Evolutionary conservation across 1,140 invertebrate genomes (phyloP).

Genomic region (Drosophila lini): DNA sequence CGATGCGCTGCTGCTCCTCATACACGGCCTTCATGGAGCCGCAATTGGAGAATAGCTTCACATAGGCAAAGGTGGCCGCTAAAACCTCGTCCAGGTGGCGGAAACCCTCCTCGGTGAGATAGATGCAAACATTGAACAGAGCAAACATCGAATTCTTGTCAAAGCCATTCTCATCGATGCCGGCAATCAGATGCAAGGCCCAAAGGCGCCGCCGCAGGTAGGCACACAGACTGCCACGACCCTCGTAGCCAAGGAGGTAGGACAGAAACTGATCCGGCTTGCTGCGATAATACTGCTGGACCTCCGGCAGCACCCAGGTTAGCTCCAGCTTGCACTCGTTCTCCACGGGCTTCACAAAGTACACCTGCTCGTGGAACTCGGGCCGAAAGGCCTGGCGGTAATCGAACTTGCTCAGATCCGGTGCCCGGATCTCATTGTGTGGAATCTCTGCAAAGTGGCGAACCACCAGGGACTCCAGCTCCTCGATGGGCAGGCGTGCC

Average conservation of each 20-base stretch:
- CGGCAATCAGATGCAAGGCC: slow-evolving; percentile 92
- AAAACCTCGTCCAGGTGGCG: slow-evolving; percentile 89
- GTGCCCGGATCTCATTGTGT: slow-evolving; percentile 87
- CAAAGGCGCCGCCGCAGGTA: slow-evolving; percentile 93
- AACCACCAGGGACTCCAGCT: slow-evolving; percentile 88
- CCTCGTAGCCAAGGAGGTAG: slow-evolving; percentile 94
- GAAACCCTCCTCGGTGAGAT: slow-evolving; percentile 92
- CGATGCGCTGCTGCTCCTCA: slow-evolving; percentile 86
- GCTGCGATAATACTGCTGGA: slow-evolving; percentile 88
- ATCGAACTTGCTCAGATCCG: slow-evolving; percentile 86
- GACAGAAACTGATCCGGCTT: slow-evolving; percentile 93
- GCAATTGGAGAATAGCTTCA: slow-evolving; percentile 88
- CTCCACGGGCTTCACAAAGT: slow-evolving; percentile 92
- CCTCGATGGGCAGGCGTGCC: slow-evolving; percentile 91
- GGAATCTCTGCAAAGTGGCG: slow-evolving; percentile 88
- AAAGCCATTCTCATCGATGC: slow-evolving; percentile 90
- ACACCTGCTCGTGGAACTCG: slow-evolving; percentile 89
- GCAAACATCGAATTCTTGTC: slow-evolving; percentile 90
- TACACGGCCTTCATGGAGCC: slow-evolving; percentile 85
- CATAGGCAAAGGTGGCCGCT: slow-evolving; percentile 89
- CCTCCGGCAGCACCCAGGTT: slow-evolving; percentile 92
- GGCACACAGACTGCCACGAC: slow-evolving; percentile 93
- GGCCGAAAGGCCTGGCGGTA: slow-evolving; percentile 86
- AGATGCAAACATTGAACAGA: slow-evolving; percentile 90
- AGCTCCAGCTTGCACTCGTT: slow-evolving; percentile 89